Conservation (phyloP, 2,888 invertebrate species). For the Plagiodera versicolora region DNA sequence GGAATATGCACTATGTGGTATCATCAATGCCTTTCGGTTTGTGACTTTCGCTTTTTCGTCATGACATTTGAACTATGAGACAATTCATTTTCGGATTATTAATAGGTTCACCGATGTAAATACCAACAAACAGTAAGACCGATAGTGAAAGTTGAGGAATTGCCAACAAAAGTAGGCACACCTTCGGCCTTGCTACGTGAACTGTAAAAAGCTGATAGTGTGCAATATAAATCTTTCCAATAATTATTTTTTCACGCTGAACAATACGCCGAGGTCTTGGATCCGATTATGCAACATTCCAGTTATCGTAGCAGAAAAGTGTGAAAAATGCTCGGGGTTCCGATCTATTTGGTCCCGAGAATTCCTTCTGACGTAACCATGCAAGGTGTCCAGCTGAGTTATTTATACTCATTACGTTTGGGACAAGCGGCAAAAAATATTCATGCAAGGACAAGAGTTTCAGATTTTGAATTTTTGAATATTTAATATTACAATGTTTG, state of each 20-base stretch:
- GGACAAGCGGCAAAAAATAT: not conserved
- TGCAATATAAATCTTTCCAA: not conserved
- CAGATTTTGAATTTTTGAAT: too few species aligned
- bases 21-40: not conserved
- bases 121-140: not conserved
- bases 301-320: not conserved
- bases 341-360: not conserved
- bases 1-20: too few species aligned
- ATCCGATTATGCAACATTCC: not conserved
- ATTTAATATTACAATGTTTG: too few species aligned
- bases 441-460: too few species aligned
- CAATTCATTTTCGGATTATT: constrained; percentile 1
- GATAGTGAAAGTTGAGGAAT: not conserved
- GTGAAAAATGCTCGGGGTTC: not conserved
- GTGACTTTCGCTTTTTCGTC: not conserved
- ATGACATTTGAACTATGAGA: not conserved
- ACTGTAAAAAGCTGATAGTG: not conserved
- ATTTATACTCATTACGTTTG: not conserved
- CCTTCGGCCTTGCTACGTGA: not conserved
- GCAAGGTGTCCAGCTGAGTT: not conserved
- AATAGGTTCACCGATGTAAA: not conserved
- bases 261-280: not conserved
- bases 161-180: not conserved
- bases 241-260: not conserved
- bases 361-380: not conserved